Percentiles rank a stretch among this genome's conserved stretches.
Evolutionary conservation across 2,113 vertebrate species (phyloP).

Genomic region (Orycteropus afer): DNA sequence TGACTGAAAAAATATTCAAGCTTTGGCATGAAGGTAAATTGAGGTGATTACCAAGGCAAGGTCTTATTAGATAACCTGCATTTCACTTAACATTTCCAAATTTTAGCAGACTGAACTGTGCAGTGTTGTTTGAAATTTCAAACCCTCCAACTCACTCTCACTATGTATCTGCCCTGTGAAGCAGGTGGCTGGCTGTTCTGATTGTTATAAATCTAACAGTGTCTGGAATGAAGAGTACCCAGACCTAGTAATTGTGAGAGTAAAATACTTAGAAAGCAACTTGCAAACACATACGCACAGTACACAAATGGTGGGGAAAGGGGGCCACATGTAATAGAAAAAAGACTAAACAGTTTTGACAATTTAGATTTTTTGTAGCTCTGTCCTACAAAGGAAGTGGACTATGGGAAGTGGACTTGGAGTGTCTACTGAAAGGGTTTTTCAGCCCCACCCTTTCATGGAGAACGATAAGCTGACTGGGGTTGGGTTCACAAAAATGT

Average conservation of each 20-base stretch:
- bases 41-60: background rate
- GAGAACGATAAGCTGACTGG: background rate
- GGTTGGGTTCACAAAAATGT: background rate
- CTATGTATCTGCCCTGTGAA: background rate
- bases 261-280: background rate
- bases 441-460: background rate
- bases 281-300: background rate
- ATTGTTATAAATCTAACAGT: background rate
- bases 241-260: background rate
- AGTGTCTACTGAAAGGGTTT: slow-evolving; percentile 7
- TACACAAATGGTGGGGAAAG: background rate
- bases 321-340: background rate
- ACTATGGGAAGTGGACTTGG: slow-evolving; percentile 56
- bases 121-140: background rate
- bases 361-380: slow-evolving; percentile 39
- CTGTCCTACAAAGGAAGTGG: slow-evolving; percentile 59
- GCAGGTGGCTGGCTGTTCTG: background rate
- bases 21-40: background rate
- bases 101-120: background rate
- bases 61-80: background rate
- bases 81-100: background rate
- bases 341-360: slow-evolving; percentile 55
- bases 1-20: background rate
- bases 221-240: background rate
- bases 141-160: background rate